Conservation (phyloP, 2,888 invertebrate species). For the Polydrusus pterygomalis region DNA sequence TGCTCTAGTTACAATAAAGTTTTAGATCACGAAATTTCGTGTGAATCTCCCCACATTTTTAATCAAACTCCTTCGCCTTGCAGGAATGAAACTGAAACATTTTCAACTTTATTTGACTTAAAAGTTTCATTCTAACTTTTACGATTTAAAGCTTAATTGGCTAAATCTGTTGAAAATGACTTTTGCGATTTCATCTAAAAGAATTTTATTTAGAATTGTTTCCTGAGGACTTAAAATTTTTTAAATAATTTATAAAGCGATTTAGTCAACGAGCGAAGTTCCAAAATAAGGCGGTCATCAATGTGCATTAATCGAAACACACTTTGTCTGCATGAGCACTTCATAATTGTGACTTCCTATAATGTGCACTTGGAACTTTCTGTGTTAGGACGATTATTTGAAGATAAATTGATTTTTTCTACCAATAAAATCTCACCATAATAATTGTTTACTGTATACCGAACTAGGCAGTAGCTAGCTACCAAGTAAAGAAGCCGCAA, state of each 20-base stretch:
- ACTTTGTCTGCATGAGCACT: too few relatives aligned
- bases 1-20: constrained; percentile 39
- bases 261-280: too few relatives aligned
- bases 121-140: constrained; percentile 41
- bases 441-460: too few relatives aligned
- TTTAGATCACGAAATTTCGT: constrained; percentile 42
- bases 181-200: constrained; percentile 24
- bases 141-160: constrained; percentile 41
- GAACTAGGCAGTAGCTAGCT: too few relatives aligned
- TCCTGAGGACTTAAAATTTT: constrained; percentile 8
- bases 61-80: constrained; percentile 47
- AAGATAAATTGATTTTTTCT: too few relatives aligned
- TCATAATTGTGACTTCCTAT: too few relatives aligned
- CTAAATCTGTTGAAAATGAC: constrained; percentile 36
- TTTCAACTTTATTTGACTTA: constrained; percentile 46
- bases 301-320: too few relatives aligned
- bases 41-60: constrained; percentile 50
- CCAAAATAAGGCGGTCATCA: too few relatives aligned
- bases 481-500: too few relatives aligned
- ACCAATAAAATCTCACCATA: too few relatives aligned
- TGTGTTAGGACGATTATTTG: too few relatives aligned
- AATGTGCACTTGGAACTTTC: too few relatives aligned
- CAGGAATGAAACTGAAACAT: constrained; percentile 35
- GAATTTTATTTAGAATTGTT: constrained; percentile 21
- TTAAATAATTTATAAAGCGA: not conserved